Base-by-base conservation (phyloP, 2,888 invertebrate genomes). In the Pherbina coryleti region DNA sequence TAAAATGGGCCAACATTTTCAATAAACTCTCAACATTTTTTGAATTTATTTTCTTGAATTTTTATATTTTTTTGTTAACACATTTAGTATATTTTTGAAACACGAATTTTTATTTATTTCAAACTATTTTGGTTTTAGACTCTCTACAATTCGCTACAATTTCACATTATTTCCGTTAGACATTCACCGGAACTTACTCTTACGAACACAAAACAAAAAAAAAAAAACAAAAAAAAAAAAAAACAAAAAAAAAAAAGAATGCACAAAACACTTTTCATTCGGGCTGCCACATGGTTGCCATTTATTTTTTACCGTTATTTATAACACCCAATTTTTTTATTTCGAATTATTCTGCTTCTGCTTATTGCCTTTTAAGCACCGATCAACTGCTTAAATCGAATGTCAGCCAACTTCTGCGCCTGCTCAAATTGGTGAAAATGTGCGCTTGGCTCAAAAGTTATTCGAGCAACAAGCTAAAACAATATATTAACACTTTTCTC, bases 331-430 rank as follows among this genome's bases (percentile, higher is more conserved):
- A 37, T 37, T 8, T 37, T 37, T 37, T 37, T 31, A 3, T 31
- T 31, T 31, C 31, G 5, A 9, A 14, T 25, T 31, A 3, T 19
- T 34, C 28, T 22, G 7, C 49, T 51, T 25, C 51, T 69, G 4
- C 22, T 5, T 57, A 37, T 19, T 25, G 75, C 25, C 53, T 53
- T 55, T 60, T 53, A 57, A 66, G 66, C 64, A 34, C 34, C 79
- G 76, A 75, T 60, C 79, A 73, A 74, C 76, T 77, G 70, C 62
- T 70, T 77, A 25, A 77, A 74, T 55, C 71, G 79, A 77, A 76
- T 71, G 75, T 67, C 75, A 72, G 77, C 71, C 53, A 60, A 79
- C 75, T 75, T 79, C 72, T 79, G 79, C 19, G 60, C 67, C 72
- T n/a, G 17, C 44, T 62, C 53, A 51, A 31, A 64, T 70, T 64